Evolutionary conservation across 2,113 vertebrate species (phyloP).

Genomic region (Bostrychus sinensis): DNA sequence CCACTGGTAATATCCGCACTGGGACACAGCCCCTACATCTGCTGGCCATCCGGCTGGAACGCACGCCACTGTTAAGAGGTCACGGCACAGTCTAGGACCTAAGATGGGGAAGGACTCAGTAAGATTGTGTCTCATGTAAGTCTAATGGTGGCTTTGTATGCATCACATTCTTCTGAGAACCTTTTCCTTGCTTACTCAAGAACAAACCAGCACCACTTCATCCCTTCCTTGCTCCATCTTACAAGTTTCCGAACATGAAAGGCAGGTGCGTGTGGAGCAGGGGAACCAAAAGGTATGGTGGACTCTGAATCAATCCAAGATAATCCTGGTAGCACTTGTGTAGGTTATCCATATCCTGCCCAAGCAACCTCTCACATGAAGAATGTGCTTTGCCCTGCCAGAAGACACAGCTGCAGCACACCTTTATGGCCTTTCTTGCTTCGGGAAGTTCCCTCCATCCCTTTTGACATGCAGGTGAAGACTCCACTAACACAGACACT

Average conservation of each 20-base stretch:
- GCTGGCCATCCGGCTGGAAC: conserved; percentile 60
- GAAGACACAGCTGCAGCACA: conserved; percentile 57
- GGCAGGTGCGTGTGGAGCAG: conserved; percentile 34
- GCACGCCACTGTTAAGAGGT: conserved; percentile 53
- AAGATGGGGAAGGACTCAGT: conserved; percentile 21
- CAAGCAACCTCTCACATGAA: conserved; percentile 37
- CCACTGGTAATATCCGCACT: conserved; percentile 71
- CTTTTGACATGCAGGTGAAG: conserved; percentile 31
- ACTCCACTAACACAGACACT: neutral
- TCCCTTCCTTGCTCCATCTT: conserved; percentile 8
- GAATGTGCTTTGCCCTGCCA: conserved; percentile 54
- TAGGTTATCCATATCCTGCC: conserved; percentile 52
- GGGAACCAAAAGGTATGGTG: conserved; percentile 15
- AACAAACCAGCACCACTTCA: conserved; percentile 25
- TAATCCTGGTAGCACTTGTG: conserved; percentile 55
- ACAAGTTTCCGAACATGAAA: conserved; percentile 39
- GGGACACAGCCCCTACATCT: conserved; percentile 69
- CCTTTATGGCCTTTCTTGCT: conserved; percentile 58
- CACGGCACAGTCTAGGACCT: conserved; percentile 33
- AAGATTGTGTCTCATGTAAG: neutral
- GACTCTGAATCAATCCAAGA: conserved; percentile 34
- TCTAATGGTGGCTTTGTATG: neutral
- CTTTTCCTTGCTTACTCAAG: conserved; percentile 19
- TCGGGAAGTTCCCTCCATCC: conserved; percentile 28
- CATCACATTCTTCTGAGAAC: neutral